Base-by-base conservation (phyloP, 2,113 vertebrate species). In the Petaurus breviceps region DNA sequence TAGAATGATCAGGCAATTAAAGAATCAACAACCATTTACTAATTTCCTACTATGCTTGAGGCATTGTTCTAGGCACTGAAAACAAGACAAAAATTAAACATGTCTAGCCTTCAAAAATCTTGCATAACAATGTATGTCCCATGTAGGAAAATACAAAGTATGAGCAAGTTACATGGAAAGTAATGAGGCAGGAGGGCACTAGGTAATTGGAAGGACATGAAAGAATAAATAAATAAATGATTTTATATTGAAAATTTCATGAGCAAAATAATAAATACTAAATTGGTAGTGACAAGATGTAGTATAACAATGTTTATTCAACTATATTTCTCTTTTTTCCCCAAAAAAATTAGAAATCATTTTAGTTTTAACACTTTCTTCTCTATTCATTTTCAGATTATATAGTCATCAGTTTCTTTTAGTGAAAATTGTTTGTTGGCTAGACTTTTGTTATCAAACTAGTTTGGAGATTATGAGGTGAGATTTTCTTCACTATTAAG, bases 401-500 rank as follows among this genome's bases (percentile, higher is more conserved):
- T 94, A 57, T 91, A 92, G 68, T 97, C 97, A 97, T 97, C 37
- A 92, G 91, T 91, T 57, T 54, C 96, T 97, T 94, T 89, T 94
- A 91, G 11, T 16, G 16, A 92, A 89, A 52, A 12, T 3, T 91
- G 94, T 97, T 94, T 96, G 26, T 93, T 94, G 92, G 93, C 92
- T 97, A 53, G 77, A 93, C 90, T 97, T 97, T 97, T 92, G 89
- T 94, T 94, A 96, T 98, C 96, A 98, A 98, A 98, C 54, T 96
- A 95, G 51, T 92, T 31, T n/a, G 92, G 51, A 97, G 96, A 98
- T 95, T 97, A 97, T 95, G 95, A 97, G 84, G 92, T 95, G 77
- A 43, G 2, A 52, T 91, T 96, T 92, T 51, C 3, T 95, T 97
- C 93, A 89, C 57, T 92, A 26, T 94, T 84, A 97, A 97, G 94